Evolutionary conservation across 92 coral and sea anemone genomes (phyloP).

Genomic region (Epizoanthus fatuus): DNA sequence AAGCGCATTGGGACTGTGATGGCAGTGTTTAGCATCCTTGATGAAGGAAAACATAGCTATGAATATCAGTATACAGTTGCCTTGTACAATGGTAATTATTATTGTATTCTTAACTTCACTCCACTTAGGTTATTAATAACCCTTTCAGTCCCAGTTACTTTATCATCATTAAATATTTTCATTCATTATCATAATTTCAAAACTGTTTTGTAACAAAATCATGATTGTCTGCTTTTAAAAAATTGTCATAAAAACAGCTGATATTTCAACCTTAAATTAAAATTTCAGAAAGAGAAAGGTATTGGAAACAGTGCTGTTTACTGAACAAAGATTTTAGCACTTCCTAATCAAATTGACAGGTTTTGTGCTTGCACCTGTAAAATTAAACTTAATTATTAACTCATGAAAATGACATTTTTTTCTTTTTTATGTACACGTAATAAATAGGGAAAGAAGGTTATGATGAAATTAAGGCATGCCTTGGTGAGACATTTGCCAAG

Average conservation of each 20-base stretch:
- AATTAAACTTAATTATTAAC: neutral
- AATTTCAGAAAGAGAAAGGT: no score
- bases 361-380: no score
- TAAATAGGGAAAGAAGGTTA: conserved; percentile 6
- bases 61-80: conserved; percentile 50
- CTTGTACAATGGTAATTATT: conserved; percentile 27
- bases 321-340: no score
- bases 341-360: no score
- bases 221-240: no score
- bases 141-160: neutral
- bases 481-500: conserved; percentile 19
- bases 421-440: neutral
- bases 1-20: conserved; percentile 41
- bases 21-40: conserved; percentile 49
- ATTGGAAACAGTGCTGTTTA: no score
- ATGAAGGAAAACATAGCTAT: conserved; percentile 13
- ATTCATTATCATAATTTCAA: no score
- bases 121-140: neutral
- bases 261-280: no score
- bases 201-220: no score
- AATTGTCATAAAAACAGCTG: no score
- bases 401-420: no score
- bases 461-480: conserved; percentile 7
- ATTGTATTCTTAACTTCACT: neutral
- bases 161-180: neutral